phyloP scores from a whole-genome alignment of 2,113 vertebrate genomes.

The Rattus rattus region DNA sequence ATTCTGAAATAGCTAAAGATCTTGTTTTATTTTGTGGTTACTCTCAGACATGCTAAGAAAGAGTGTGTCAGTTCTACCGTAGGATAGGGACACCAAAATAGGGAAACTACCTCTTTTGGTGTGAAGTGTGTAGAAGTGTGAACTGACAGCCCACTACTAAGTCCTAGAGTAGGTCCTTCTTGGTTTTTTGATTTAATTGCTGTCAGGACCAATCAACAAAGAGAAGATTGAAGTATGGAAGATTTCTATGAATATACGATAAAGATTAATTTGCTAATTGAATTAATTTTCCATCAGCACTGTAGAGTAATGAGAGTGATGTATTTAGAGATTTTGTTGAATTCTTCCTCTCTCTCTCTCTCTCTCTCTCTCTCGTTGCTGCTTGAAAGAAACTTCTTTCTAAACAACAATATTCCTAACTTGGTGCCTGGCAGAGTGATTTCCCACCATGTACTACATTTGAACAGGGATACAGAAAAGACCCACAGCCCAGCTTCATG shows the following conservation, averaged over 20 bases:
- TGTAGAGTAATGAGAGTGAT: background rate
- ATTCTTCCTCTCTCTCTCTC: background rate
- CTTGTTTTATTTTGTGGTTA: background rate
- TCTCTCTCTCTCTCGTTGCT: background rate
- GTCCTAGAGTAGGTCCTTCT: background rate
- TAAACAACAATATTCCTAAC: background rate
- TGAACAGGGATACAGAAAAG: background rate
- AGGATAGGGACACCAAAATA: background rate
- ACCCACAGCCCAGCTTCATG: background rate
- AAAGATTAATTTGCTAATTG: background rate
- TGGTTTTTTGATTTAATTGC: background rate
- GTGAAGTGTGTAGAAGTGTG: background rate
- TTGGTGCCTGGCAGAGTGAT: background rate
- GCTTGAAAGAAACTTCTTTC: background rate
- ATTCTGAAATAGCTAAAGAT: background rate
- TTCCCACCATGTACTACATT: background rate
- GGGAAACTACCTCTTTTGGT: background rate
- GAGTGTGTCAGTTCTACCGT: background rate
- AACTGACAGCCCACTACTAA: background rate
- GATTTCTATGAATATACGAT: background rate
- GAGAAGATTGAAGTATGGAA: background rate
- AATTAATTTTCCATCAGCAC: background rate
- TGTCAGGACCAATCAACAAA: background rate
- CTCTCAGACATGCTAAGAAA: background rate
- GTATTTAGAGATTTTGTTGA: background rate